Base-by-base conservation (phyloP, 2,797 vertebrate genomes). In the Pangasius macronema region DNA sequence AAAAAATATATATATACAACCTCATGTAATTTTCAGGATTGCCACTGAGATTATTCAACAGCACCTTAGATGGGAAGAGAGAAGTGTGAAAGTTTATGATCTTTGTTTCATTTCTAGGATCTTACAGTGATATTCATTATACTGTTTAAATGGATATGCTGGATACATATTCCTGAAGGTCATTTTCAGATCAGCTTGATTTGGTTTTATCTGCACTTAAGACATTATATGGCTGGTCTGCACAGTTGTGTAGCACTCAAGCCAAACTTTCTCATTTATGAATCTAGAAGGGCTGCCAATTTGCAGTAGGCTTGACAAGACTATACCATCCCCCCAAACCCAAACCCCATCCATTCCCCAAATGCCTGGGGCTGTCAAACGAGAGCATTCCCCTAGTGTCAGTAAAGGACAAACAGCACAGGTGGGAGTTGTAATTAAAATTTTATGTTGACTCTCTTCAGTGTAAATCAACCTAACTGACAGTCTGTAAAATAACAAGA, bases 401-500 rank as follows among this genome's bases (percentile, higher is more conserved):
- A 92, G 88, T 86, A 67, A 87, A 87, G 80, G 79, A 90, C 86
- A 88, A 90, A 88, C 87, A 89, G 88, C 22, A 88, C 92, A 93
- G 92, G 92, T 95, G 93, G 91, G 90, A 94, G 92, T 88, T 57
- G 90, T 92, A 92, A 91, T 91, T 92, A 91, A 82, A 94, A 90
- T 92, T 92, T 89, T 90, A 90, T 87, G 88, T 87, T 90, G 42
- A 73, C 77, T 3, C 0, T 93, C 57, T 92, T 92, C 89, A 89
- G 89, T 91, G 88, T 92, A 93, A 94, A 94, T 94, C 91, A 92
- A 65, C 89, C 24, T 49, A 72, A 39, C 87, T 92, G 90, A 90
- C 42, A 75, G 30, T 70, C 77, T 75, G 77, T 59, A 88, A 88
- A 85, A 84, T 82, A 80, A 57, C 5, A 36, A 27, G 39, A 67